Percentiles rank a stretch among this genome's conserved stretches.
Conservation (phyloP, 2,797 vertebrate genomes). For the Chaetophractus vellerosus region DNA sequence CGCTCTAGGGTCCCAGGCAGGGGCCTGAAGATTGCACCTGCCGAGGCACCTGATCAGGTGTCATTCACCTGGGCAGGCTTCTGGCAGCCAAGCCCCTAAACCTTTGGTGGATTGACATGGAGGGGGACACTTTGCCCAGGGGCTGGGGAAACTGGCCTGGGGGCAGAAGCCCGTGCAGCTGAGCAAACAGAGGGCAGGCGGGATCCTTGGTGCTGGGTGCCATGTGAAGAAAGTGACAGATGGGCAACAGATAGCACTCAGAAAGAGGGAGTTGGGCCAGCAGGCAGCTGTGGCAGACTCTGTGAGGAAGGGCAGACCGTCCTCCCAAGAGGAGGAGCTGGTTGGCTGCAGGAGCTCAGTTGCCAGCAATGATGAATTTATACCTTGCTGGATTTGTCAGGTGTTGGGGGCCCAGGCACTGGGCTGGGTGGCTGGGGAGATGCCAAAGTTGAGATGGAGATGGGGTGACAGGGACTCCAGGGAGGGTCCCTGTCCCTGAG, state of each 20-base stretch:
- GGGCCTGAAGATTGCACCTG: background rate
- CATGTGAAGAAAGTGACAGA: fast-evolving
- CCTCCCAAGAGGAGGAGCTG: conserved; percentile 76
- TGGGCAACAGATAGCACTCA: background rate
- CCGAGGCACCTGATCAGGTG: background rate
- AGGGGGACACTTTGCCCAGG: background rate
- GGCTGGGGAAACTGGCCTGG: background rate
- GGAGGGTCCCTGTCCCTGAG: too few species aligned
- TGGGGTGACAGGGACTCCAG: background rate
- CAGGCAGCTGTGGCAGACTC: conserved; percentile 60
- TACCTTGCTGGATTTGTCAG: conserved; percentile 76
- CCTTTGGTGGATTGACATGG: background rate
- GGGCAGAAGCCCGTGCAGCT: background rate
- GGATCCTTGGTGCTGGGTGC: fast-evolving
- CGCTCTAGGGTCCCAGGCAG: background rate
- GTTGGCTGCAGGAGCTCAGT: conserved; percentile 76
- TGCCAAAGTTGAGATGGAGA: background rate
- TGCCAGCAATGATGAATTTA: conserved; percentile 86
- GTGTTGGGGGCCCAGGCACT: background rate
- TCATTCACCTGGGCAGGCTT: background rate
- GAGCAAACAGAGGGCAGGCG: background rate
- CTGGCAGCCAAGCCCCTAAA: background rate
- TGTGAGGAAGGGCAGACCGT: conserved; percentile 81
- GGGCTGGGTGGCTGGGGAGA: background rate
- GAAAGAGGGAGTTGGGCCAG: conserved; percentile 63